Percentiles rank a stretch among this genome's conserved stretches.
Conservation (phyloP, 2,113 vertebrate species). For the Toxotes chatareus region DNA sequence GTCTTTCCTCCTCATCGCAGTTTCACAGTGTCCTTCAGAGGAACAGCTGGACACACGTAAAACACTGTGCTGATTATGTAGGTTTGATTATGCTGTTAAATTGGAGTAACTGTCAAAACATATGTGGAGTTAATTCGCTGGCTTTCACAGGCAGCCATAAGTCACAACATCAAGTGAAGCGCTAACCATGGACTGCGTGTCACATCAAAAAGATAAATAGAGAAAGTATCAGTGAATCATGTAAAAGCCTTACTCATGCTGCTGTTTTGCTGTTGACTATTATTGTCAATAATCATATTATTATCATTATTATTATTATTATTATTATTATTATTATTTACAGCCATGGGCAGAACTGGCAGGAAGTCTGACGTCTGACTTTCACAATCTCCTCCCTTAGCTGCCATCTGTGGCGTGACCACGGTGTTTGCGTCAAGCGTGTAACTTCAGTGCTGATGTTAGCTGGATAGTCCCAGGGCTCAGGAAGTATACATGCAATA, state of each 20-base stretch:
- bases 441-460: constrained; percentile 1
- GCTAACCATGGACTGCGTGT: neutral
- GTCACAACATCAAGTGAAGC: constrained; percentile 13
- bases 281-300: constrained; percentile 24
- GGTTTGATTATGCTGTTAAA: constrained; percentile 22
- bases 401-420: constrained; percentile 44
- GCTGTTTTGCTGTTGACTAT: constrained; percentile 3
- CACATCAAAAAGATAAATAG: constrained; percentile 9
- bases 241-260: constrained; percentile 25
- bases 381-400: constrained; percentile 5
- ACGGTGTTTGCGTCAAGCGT: constrained; percentile 32
- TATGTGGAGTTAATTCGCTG: constrained; percentile 14
- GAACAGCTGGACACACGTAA: neutral
- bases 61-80: neutral
- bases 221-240: constrained; percentile 20
- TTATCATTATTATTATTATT: constrained; percentile 22
- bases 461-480: constrained; percentile 15
- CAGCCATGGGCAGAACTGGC: neutral
- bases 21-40: neutral
- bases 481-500: constrained; percentile 28
- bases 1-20: neutral
- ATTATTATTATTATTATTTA: constrained; percentile 34
- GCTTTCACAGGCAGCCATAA: constrained; percentile 7
- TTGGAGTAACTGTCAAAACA: constrained; percentile 8
- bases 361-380: constrained; percentile 13